phyloP scores from a whole-genome alignment of 2,113 vertebrate genomes.

The Thermophis baileyi region DNA sequence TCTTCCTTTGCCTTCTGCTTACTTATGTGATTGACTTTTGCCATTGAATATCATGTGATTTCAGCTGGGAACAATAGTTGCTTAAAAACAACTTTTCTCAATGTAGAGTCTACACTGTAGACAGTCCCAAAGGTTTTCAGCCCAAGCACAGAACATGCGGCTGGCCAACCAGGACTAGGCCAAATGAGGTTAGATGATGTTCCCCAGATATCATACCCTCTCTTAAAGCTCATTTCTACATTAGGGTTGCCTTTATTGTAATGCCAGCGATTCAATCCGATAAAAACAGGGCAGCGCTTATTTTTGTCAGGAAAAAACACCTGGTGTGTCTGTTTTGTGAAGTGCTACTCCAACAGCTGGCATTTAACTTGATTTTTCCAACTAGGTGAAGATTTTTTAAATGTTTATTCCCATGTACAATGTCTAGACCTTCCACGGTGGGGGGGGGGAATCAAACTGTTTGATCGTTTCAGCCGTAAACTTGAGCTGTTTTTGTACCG shows the following conservation, averaged over 20 bases:
- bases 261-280: not conserved
- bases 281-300: not conserved
- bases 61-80: not conserved
- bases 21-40: not conserved
- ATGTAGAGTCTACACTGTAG: not conserved
- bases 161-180: not conserved
- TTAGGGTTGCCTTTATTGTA: not conserved
- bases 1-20: conserved; percentile 3
- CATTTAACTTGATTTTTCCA: not conserved
- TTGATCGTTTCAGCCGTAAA: not conserved
- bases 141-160: not conserved
- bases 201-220: not conserved
- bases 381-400: not conserved
- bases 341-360: not conserved
- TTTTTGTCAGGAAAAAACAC: not conserved
- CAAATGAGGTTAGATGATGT: not conserved
- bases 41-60: not conserved
- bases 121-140: not conserved
- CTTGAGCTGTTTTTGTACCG: not conserved
- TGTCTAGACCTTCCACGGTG: not conserved
- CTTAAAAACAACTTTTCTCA: not conserved
- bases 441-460: too few species aligned
- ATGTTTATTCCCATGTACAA: not conserved
- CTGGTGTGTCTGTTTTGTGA: not conserved
- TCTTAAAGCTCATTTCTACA: not conserved